These are phyloP conservation scores for Ascidia mentula DNA, from an alignment of 23 tunicate genomes.

Conservation along the genomic window DNA sequence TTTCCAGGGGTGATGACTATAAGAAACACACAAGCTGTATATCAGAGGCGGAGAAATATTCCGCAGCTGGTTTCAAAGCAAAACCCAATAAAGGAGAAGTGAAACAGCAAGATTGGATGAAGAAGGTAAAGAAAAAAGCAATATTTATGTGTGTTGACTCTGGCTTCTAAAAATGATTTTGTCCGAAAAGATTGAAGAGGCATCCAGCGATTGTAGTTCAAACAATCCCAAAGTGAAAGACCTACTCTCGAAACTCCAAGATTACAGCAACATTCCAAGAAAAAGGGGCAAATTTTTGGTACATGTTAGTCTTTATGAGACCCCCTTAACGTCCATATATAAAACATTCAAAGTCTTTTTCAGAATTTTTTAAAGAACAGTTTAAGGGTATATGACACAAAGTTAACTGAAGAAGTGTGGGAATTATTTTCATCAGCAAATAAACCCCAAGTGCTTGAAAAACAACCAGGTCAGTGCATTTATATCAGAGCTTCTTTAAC, in stretches of 20 bases:
- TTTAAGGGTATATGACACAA: constrained; percentile 32
- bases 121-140: constrained; percentile 28
- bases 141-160: background rate
- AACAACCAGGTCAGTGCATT: no score
- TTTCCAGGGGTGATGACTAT: constrained; percentile 58
- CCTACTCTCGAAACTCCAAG: constrained; percentile 24
- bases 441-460: background rate
- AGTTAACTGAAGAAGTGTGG: constrained; percentile 69
- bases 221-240: constrained; percentile 23
- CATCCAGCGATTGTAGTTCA: background rate
- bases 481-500: no score
- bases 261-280: constrained; percentile 62
- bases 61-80: constrained; percentile 42
- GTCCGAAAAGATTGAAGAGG: constrained; percentile 11
- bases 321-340: background rate
- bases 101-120: constrained; percentile 75
- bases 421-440: constrained; percentile 34
- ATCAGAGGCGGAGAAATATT: constrained; percentile 82
- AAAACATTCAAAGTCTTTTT: background rate
- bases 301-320: background rate
- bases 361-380: constrained; percentile 76
- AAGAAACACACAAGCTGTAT: constrained; percentile 55
- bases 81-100: constrained; percentile 70
- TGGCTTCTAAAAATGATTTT: background rate
- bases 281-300: constrained; percentile 70